Percentiles rank a stretch among this genome's conserved stretches.
phyloP scores from a whole-genome alignment of 2,888 invertebrate species.

The Lepidocyrtinus sp. region DNA sequence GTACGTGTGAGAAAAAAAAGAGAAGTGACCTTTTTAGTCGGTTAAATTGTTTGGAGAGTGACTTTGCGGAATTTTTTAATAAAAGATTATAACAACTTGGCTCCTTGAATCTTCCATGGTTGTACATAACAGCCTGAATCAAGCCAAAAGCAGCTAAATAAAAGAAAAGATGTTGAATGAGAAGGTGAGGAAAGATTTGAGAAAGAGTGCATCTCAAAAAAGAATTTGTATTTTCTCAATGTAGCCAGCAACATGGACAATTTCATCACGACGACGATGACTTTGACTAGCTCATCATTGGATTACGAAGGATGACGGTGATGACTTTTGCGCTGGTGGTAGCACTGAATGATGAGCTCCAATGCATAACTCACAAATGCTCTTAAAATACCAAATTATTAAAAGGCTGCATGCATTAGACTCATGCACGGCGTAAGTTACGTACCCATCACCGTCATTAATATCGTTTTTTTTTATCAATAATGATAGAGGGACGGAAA shows the following conservation, averaged over 20 bases:
- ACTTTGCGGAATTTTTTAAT: conserved; percentile 68
- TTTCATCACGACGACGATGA: conserved; percentile 50
- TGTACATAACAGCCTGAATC: conserved; percentile 19
- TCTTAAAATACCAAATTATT: too few relatives aligned
- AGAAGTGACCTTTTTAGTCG: conserved; percentile 67
- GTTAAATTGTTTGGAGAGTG: conserved; percentile 68
- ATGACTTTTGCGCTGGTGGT: neutral
- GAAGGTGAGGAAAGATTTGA: conserved; percentile 15
- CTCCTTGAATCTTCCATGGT: conserved; percentile 64
- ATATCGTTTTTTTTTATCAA: too few relatives aligned
- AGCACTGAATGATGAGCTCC: conserved; percentile 21
- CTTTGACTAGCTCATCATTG: neutral
- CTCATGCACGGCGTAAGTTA: too few relatives aligned
- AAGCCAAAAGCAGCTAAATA: conserved; percentile 42
- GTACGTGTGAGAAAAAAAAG: conserved; percentile 57
- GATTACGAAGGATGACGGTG: conserved; percentile 31
- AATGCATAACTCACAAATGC: conserved; percentile 11
- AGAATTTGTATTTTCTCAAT: neutral
- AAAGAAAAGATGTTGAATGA: neutral
- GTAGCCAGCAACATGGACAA: conserved; percentile 42
- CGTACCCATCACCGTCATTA: neutral
- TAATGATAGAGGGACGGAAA: too few relatives aligned
- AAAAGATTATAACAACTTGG: conserved; percentile 65
- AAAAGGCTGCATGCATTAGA: too few relatives aligned
- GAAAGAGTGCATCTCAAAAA: conserved; percentile 12